Percentiles rank a stretch among this genome's conserved stretches.
These are phyloP conservation scores for Holcopasites calliopsidis DNA, from an alignment of 1,140 invertebrate species.

Conservation along the genomic window DNA sequence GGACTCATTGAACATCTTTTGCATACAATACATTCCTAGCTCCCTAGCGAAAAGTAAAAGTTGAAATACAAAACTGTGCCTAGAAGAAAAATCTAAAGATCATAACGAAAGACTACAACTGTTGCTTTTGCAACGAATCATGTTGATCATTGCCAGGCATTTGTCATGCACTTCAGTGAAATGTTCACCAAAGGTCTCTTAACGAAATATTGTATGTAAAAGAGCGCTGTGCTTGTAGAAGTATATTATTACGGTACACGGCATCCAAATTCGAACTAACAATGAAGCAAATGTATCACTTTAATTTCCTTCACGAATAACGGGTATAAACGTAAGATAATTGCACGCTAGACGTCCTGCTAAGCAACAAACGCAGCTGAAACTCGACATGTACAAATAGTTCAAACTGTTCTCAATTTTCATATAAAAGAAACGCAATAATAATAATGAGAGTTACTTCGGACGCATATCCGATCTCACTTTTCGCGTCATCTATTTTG, in stretches of 20 bases:
- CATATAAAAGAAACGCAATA: neutral
- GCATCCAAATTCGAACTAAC: neutral
- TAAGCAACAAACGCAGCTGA: neutral
- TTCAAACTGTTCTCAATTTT: neutral
- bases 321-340: too few species aligned
- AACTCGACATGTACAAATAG: neutral
- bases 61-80: too few species aligned
- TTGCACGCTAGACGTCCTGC: neutral
- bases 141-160: too few species aligned
- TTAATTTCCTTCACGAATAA: neutral
- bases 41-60: too few species aligned
- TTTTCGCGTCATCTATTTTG: slow-evolving; percentile 47
- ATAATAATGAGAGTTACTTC: neutral
- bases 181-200: too few species aligned
- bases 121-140: too few species aligned
- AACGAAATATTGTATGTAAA: too few species aligned
- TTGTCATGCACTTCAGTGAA: too few species aligned
- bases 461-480: neutral
- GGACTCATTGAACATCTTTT: too few species aligned
- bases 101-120: too few species aligned
- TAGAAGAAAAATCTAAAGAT: too few species aligned
- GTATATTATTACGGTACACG: neutral
- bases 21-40: too few species aligned
- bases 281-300: neutral
- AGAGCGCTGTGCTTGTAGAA: neutral